A percentile compares a stretch with the other conserved stretches of the same genome.
These are phyloP conservation scores for Holacanthella duospinosa DNA, from an alignment of 2,888 invertebrate genomes.

Conservation along the genomic window DNA sequence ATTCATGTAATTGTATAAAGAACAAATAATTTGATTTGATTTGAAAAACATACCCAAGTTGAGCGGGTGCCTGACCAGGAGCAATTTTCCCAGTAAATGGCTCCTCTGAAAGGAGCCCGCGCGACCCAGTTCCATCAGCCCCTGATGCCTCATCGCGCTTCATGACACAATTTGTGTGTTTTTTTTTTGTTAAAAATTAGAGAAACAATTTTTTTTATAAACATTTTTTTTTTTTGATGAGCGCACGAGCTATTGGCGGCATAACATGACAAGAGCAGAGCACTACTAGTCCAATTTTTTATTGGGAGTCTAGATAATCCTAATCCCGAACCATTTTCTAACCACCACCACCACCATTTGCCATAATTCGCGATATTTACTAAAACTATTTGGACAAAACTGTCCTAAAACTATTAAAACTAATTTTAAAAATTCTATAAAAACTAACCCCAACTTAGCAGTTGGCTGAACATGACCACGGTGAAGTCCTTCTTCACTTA, in stretches of 20 bases:
- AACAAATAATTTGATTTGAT: background rate
- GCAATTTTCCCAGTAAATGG: slow-evolving; percentile 35
- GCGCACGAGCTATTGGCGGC: background rate
- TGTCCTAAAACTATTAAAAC: background rate
- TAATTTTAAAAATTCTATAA: background rate
- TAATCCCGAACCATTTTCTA: background rate
- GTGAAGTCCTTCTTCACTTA: slow-evolving; percentile 89
- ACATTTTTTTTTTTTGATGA: no score
- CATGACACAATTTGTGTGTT: background rate
- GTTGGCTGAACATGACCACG: slow-evolving; percentile 44
- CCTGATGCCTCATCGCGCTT: slow-evolving; percentile 8
- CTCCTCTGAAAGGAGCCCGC: slow-evolving; percentile 20
- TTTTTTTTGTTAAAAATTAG: background rate
- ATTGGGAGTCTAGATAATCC: background rate
- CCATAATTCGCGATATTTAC: background rate
- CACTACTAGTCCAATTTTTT: background rate
- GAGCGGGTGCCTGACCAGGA: slow-evolving; percentile 35
- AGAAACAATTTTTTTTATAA: no score
- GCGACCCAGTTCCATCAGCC: background rate
- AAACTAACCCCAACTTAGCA: slow-evolving; percentile 29
- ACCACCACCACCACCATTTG: background rate
- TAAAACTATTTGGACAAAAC: no score
- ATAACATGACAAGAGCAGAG: background rate
- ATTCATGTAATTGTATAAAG: no score
- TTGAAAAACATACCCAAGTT: slow-evolving; percentile 33